Percentiles rank a stretch among this genome's conserved stretches.
These are phyloP conservation scores for Anoplopoma fimbria DNA, from an alignment of 2,113 vertebrate species.

Conservation along the genomic window DNA sequence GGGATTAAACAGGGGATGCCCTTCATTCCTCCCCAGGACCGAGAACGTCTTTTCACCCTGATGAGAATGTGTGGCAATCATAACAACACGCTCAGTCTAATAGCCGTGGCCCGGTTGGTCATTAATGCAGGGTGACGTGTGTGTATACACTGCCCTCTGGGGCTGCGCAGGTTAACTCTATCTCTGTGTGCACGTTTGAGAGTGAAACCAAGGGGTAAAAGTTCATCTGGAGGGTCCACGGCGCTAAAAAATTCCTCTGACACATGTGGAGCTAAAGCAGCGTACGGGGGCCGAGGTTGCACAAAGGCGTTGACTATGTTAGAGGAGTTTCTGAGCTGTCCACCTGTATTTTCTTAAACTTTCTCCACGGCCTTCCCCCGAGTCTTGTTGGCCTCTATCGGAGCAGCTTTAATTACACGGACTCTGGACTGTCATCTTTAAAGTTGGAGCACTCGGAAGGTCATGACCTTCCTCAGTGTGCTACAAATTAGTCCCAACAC, in stretches of 20 bases:
- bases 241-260: conserved; percentile 55
- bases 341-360: conserved; percentile 81
- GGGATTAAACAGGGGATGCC: conserved; percentile 52
- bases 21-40: conserved; percentile 29
- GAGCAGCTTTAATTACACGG: conserved; percentile 69
- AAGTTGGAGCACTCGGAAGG: conserved; percentile 47
- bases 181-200: conserved; percentile 40
- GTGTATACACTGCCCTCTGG: conserved; percentile 43
- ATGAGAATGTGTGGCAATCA: conserved; percentile 61
- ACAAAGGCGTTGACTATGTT: conserved; percentile 62
- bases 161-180: conserved; percentile 20
- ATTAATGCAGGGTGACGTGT: conserved; percentile 45
- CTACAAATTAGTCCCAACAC: conserved; percentile 42
- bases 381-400: conserved; percentile 57
- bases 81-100: conserved; percentile 50
- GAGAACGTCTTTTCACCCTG: conserved; percentile 47
- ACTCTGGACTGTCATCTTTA: conserved; percentile 62
- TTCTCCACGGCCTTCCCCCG: conserved; percentile 55
- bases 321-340: conserved; percentile 62
- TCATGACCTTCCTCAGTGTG: conserved; percentile 52
- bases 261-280: conserved; percentile 74
- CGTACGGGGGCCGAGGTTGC: conserved; percentile 37
- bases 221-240: conserved; percentile 59
- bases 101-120: conserved; percentile 38
- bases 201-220: conserved; percentile 61